These are phyloP conservation scores for Aphelenchoides besseyi DNA, from an alignment of 1,140 invertebrate species.

Conservation along the genomic window DNA sequence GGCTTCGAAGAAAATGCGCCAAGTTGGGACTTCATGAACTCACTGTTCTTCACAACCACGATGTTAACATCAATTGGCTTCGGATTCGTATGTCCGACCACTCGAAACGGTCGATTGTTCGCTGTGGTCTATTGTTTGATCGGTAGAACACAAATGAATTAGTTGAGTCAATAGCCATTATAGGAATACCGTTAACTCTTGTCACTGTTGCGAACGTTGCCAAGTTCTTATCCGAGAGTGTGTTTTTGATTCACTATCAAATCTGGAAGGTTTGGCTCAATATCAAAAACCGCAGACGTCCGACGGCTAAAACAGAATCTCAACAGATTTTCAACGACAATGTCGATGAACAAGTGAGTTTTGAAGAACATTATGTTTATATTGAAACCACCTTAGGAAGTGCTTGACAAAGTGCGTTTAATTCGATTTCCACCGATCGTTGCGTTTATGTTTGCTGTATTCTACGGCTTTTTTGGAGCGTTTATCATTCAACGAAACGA, in stretches of 20 bases:
- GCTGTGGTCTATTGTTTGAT: slow-evolving; percentile 61
- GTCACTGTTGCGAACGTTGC: slow-evolving; percentile 61
- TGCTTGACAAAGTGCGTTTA: slow-evolving; percentile 54
- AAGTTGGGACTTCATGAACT: slow-evolving; percentile 58
- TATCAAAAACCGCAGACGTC: slow-evolving; percentile 44
- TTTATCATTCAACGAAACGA: slow-evolving; percentile 50
- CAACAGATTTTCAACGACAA: slow-evolving; percentile 51
- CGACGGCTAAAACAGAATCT: slow-evolving; percentile 37
- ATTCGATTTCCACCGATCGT: slow-evolving; percentile 59
- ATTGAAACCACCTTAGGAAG: slow-evolving; percentile 50
- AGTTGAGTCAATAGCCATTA: slow-evolving; percentile 8
- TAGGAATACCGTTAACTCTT: slow-evolving; percentile 60
- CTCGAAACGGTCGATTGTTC: slow-evolving; percentile 55
- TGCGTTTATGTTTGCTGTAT: slow-evolving; percentile 56
- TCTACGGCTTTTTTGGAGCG: slow-evolving; percentile 59
- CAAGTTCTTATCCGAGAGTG: slow-evolving; percentile 53
- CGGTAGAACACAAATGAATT: slow-evolving; percentile 27
- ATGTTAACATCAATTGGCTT: slow-evolving; percentile 62
- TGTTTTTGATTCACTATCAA: slow-evolving; percentile 37
- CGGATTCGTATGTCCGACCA: slow-evolving; percentile 58
- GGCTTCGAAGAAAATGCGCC: slow-evolving; percentile 55
- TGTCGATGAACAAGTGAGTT: slow-evolving; percentile 54
- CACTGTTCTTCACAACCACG: slow-evolving; percentile 60
- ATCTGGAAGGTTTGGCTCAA: slow-evolving; percentile 55
- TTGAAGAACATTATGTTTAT: no score